Base-by-base conservation (phyloP, 2,797 vertebrate genomes). In the Channallabes apus region DNA sequence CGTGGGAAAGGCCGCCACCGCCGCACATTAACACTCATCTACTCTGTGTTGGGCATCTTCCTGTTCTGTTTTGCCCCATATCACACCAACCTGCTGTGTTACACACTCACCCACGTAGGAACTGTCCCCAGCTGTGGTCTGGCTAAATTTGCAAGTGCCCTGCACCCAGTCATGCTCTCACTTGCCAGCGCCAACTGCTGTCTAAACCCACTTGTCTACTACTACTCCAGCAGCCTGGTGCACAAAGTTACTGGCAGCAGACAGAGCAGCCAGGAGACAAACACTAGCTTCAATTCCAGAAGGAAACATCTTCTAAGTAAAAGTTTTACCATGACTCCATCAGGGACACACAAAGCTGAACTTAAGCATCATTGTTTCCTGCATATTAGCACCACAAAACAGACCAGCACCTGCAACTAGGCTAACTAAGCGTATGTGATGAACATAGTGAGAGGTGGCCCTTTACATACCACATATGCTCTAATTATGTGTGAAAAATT, bases 151-250 rank as follows among this genome's bases (percentile, higher is more conserved):
- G 93, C 93, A 7, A 92, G 90, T 62, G 86, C 85, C 0, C 61
- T 94, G 61, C 94, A 95, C 82, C 94, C 94, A 0, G 87, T 94
- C 58, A 91, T 94, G 80, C 89, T 95, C 32, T 91, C 92, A 0
- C 82, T 94, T 14, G 94, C 94, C 58, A 95, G 94, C 73, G 84
- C 89, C 54, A 95, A 95, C 82, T 94, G 94, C 90, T 95, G 94
- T 89, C 91, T 95, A 62, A 95, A 95, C 84, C 94, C 93, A 1
- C 85, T 95, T 22, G 88, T 95, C 85, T 94, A 95, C 90, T 94
- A 94, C 71, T 94, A 93, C 87, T 94, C 94, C 86, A 92, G 92
- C 85, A 92, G 89, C 73, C 69, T 91, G 77, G 75, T 88, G 77
- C 91, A 92, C 86, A 91, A 75, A 83, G 87, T 93, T 58, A 67